Evolutionary conservation across 2,888 invertebrate species (phyloP).

Genomic region (Malthinus flaveolus): DNA sequence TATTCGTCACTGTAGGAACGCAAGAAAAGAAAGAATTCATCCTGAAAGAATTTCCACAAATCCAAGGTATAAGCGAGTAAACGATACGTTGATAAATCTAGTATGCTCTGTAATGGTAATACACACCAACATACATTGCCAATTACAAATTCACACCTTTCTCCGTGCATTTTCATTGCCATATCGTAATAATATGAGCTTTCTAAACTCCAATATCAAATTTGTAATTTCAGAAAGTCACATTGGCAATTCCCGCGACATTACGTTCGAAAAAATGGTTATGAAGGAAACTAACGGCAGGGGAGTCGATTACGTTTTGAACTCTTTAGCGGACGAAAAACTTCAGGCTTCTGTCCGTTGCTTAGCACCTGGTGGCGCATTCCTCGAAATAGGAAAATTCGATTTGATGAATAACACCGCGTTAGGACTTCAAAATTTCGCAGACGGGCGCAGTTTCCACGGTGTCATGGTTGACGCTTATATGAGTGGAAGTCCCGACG

Average conservation of each 20-base stretch:
- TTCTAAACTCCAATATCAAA: no score
- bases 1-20: constrained; percentile 73
- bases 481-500: constrained; percentile 55
- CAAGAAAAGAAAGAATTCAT: constrained; percentile 67
- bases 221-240: constrained; percentile 57
- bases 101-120: no score
- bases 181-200: no score
- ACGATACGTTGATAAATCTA: no score
- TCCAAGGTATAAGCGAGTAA: constrained; percentile 38
- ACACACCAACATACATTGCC: no score
- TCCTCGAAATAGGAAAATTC: constrained; percentile 86
- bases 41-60: constrained; percentile 56
- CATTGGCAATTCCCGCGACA: constrained; percentile 86
- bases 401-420: constrained; percentile 72
- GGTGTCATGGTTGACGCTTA: constrained; percentile 75
- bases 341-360: constrained; percentile 71
- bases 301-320: constrained; percentile 90
- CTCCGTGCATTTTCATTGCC: not conserved
- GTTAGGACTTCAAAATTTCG: constrained; percentile 68
- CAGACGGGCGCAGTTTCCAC: constrained; percentile 75
- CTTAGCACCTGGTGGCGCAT: constrained; percentile 65
- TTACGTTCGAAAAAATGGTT: constrained; percentile 85
- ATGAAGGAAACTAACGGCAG: constrained; percentile 76
- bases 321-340: constrained; percentile 92
- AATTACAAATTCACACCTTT: no score